These are phyloP conservation scores for Lasioglossum morio DNA, from an alignment of 2,888 invertebrate species.

Conservation along the genomic window DNA sequence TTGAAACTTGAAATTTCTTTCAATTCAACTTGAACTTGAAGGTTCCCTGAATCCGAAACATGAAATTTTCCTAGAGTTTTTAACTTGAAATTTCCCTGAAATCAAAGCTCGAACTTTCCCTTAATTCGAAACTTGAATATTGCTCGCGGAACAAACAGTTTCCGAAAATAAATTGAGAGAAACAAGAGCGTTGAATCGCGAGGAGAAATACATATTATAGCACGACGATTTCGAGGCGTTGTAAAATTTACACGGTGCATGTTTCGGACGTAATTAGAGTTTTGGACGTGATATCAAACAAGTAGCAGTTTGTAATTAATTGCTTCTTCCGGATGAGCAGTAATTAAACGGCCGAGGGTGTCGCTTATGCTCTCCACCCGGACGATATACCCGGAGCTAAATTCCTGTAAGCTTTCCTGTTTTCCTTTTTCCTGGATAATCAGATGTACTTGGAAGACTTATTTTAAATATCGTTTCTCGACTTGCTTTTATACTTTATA, in stretches of 20 bases:
- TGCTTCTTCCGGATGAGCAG: conserved; percentile 24
- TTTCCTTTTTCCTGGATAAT: conserved; percentile 8
- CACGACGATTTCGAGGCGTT: conserved; percentile 12
- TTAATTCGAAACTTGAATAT: too few relatives aligned
- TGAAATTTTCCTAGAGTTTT: too few relatives aligned
- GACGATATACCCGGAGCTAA: background rate
- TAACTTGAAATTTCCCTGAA: too few relatives aligned
- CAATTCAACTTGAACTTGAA: too few relatives aligned
- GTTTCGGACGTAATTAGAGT: conserved; percentile 36
- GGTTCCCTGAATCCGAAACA: too few relatives aligned
- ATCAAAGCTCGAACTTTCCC: too few relatives aligned
- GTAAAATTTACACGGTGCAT: conserved; percentile 58
- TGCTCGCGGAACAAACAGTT: too few relatives aligned
- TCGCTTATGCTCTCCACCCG: conserved; percentile 1
- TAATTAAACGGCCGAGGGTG: conserved; percentile 53
- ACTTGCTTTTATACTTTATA: too few relatives aligned
- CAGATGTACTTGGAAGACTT: background rate
- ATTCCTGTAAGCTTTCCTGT: background rate
- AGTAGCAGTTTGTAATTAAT: conserved; percentile 55
- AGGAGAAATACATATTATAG: conserved; percentile 39
- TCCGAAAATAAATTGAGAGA: too few relatives aligned
- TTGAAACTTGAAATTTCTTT: too few relatives aligned
- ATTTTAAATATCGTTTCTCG: too few relatives aligned
- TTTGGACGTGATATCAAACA: conserved; percentile 22
- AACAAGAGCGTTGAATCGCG: too few relatives aligned